These are phyloP conservation scores for Corvus moneduloides DNA, from an alignment of 2,113 vertebrate genomes.

Conservation along the genomic window DNA sequence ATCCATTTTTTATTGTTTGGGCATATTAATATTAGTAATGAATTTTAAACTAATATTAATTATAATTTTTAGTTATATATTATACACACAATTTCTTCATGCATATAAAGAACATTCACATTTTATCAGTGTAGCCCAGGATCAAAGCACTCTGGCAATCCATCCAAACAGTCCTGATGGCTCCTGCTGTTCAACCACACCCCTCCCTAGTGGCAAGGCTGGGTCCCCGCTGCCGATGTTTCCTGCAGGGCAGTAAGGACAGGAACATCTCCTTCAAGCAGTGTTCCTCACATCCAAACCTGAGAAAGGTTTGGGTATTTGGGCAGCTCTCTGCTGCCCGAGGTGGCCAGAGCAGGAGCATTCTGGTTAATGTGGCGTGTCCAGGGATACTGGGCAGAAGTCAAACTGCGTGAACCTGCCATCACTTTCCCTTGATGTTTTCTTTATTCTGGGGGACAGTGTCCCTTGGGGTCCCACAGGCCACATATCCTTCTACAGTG, in stretches of 20 bases:
- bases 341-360: background rate
- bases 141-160: background rate
- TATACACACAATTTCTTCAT: background rate
- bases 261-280: background rate
- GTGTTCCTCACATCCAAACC: background rate
- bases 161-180: background rate
- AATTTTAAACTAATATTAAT: background rate
- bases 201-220: accelerated
- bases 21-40: background rate
- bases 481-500: background rate
- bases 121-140: background rate
- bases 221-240: background rate
- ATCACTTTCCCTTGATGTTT: background rate
- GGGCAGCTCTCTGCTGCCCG: background rate
- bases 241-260: background rate
- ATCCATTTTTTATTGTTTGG: background rate
- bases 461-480: background rate
- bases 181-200: background rate
- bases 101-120: background rate
- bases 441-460: background rate
- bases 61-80: background rate
- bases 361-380: background rate
- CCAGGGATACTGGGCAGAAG: background rate
- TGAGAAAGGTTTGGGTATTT: background rate
- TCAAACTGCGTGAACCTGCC: background rate